Evolutionary conservation across 2,797 vertebrate species (phyloP).

Genomic region (Vireo griseus): DNA sequence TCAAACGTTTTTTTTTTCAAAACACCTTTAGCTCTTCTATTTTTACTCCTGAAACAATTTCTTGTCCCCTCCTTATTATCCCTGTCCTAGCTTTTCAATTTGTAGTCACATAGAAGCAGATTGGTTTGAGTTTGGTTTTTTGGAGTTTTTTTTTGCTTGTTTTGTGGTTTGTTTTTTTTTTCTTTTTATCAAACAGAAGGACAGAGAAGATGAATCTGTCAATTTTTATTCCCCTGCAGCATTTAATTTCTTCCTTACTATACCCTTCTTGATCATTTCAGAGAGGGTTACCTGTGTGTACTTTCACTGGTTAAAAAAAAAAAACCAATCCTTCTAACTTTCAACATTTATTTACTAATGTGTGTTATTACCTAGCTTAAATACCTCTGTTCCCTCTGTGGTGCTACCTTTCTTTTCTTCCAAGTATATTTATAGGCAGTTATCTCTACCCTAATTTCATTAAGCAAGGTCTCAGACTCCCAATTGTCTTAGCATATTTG

Average conservation of each 20-base stretch:
- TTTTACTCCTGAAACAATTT: background rate
- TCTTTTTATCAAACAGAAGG: background rate
- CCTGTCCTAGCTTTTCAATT: background rate
- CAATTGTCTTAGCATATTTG: background rate
- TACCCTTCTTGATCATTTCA: background rate
- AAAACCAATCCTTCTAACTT: background rate
- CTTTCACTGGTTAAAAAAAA: background rate
- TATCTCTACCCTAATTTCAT: slow-evolving; percentile 6
- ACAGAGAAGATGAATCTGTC: background rate
- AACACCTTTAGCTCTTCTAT: background rate
- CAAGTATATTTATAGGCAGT: background rate
- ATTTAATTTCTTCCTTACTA: background rate
- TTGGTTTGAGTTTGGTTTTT: background rate
- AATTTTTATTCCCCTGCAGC: background rate
- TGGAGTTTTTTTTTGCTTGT: background rate
- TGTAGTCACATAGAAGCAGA: background rate
- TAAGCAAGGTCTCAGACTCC: background rate
- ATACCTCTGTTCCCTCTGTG: background rate
- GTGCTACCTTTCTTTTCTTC: background rate
- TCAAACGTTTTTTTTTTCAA: background rate
- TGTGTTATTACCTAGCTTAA: background rate
- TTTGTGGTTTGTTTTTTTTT: background rate
- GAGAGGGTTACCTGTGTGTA: background rate
- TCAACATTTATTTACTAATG: background rate
- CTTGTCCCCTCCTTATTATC: background rate